phyloP scores from a whole-genome alignment of 2,888 invertebrate genomes.

The Deilephila porcellus region DNA sequence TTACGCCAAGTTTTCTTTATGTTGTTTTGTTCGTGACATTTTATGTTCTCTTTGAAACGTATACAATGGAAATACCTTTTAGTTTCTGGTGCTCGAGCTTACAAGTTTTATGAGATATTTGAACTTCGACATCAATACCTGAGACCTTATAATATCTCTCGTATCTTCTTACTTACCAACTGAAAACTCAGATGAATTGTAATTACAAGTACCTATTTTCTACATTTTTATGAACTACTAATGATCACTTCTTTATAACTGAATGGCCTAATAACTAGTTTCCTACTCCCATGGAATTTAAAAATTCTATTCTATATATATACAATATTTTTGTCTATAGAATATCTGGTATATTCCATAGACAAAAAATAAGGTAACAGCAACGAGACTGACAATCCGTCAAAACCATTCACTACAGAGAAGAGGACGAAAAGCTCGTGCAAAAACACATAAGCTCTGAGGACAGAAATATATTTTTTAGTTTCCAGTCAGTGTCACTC shows the following conservation, averaged over 20 bases:
- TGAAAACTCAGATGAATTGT: too few species aligned
- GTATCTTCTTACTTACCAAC: too few species aligned
- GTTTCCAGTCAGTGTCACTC: slow-evolving; percentile 14
- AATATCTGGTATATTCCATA: neutral
- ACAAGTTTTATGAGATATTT: too few species aligned
- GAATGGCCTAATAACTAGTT: too few species aligned
- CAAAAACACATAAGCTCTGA: slow-evolving; percentile 12
- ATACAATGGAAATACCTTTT: neutral
- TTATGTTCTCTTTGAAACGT: neutral
- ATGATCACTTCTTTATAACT: too few species aligned
- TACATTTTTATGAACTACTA: too few species aligned
- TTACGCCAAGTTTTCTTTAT: neutral
- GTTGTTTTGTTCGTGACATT: slow-evolving; percentile 3
- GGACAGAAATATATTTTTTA: slow-evolving; percentile 5
- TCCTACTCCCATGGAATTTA: neutral
- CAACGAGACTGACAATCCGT: neutral
- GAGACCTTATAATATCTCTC: too few species aligned
- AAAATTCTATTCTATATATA: neutral
- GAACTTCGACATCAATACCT: too few species aligned
- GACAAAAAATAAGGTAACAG: neutral
- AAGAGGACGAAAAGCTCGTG: neutral
- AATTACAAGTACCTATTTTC: too few species aligned
- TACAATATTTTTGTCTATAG: too few species aligned
- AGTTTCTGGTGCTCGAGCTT: neutral
- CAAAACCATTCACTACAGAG: slow-evolving; percentile 3